Conservation (phyloP, 2,888 invertebrate genomes). For the Linnaemya vulpina region DNA sequence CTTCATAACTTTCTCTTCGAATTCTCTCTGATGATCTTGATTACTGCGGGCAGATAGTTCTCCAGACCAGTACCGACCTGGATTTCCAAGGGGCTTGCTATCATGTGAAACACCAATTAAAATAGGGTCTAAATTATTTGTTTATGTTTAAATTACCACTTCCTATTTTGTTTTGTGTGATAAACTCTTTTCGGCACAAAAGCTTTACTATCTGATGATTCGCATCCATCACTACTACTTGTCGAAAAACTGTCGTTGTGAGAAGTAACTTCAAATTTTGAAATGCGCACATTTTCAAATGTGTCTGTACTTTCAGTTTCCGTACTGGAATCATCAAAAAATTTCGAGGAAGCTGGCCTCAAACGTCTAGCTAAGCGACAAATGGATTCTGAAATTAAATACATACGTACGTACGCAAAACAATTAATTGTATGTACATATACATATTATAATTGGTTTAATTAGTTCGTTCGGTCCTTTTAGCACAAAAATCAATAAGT, state of each 20-base stretch:
- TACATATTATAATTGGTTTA: too few relatives aligned
- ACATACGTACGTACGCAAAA: neutral
- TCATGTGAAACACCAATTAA: neutral
- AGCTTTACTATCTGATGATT: slow-evolving; percentile 79
- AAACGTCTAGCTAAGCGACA: slow-evolving; percentile 76
- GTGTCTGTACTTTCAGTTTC: slow-evolving; percentile 80
- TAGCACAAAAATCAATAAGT: too few relatives aligned
- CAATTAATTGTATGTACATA: too few relatives aligned
- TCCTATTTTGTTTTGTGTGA: slow-evolving; percentile 51
- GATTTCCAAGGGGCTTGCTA: slow-evolving; percentile 76
- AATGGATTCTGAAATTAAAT: slow-evolving; percentile 74
- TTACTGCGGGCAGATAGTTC: slow-evolving; percentile 91
- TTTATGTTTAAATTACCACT: slow-evolving; percentile 36
- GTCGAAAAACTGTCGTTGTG: slow-evolving; percentile 75
- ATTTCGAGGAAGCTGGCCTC: slow-evolving; percentile 69
- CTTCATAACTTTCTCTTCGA: slow-evolving; percentile 90
- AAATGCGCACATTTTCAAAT: slow-evolving; percentile 48
- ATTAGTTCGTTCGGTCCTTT: too few relatives aligned
- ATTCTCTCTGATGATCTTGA: slow-evolving; percentile 93
- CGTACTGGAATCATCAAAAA: slow-evolving; percentile 79
- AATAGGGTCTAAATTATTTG: neutral
- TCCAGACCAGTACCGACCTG: slow-evolving; percentile 88
- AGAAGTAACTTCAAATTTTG: slow-evolving; percentile 50
- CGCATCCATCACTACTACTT: slow-evolving; percentile 83
- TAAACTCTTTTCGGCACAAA: slow-evolving; percentile 62